Conservation (phyloP, 2,797 vertebrate genomes). For the Percopsis omiscomaycus region DNA sequence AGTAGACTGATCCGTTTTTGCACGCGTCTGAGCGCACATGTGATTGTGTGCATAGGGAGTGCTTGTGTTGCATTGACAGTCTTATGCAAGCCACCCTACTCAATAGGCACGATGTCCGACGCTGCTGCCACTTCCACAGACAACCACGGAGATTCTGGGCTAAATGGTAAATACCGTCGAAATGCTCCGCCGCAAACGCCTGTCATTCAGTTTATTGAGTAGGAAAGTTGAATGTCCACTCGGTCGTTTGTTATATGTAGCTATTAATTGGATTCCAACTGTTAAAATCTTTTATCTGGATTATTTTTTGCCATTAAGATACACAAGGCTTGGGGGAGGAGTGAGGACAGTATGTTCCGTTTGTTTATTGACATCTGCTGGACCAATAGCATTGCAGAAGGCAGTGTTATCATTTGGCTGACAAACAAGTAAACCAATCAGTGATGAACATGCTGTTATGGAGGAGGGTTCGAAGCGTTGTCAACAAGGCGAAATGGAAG, state of each 20-base stretch:
- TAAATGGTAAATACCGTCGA: conserved; percentile 71
- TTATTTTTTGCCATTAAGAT: conserved; percentile 23
- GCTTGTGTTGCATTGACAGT: conserved; percentile 53
- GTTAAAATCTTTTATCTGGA: neutral
- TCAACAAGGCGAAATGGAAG: conserved; percentile 71
- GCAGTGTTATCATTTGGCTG: conserved; percentile 23
- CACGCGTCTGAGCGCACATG: conserved; percentile 51
- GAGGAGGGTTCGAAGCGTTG: conserved; percentile 52
- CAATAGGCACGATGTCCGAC: conserved; percentile 70
- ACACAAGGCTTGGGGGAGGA: conserved; percentile 22
- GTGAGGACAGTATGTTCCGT: conserved; percentile 43
- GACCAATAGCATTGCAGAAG: conserved; percentile 44
- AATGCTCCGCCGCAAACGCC: accelerated
- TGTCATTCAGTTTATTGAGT: conserved; percentile 14
- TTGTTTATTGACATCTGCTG: conserved; percentile 50
- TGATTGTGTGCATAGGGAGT: conserved; percentile 58
- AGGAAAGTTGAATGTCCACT: neutral
- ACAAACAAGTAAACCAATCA: conserved; percentile 49
- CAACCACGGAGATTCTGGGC: conserved; percentile 76
- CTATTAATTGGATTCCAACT: neutral
- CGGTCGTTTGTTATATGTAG: neutral
- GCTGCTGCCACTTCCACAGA: conserved; percentile 64
- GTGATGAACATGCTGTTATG: neutral
- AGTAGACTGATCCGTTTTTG: neutral
- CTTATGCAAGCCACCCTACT: conserved; percentile 54